Conservation (phyloP, 53 echinoderm and acorn worm species). For the Echinarachnius parma region DNA sequence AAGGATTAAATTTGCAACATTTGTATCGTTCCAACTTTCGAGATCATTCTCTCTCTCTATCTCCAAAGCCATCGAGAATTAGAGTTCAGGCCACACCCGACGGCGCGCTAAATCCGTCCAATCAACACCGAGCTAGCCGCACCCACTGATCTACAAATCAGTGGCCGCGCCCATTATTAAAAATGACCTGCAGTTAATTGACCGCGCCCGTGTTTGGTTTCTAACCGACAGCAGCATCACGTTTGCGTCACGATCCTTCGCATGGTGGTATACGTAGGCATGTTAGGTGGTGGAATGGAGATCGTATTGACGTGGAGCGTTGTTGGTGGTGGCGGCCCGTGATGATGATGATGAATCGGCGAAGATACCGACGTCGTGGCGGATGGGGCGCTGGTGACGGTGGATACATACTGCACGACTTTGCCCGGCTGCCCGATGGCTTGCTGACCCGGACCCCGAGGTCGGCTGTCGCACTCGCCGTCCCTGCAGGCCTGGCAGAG, state of each 20-base stretch:
- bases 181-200: too few species aligned
- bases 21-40: too few species aligned
- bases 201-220: too few species aligned
- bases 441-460: constrained; percentile 29
- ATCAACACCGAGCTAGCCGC: too few species aligned
- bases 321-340: not conserved
- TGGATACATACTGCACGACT: not conserved
- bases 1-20: too few species aligned
- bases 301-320: constrained; percentile 4
- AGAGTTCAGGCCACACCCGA: too few species aligned
- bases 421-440: constrained; percentile 4
- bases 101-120: too few species aligned
- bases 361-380: not conserved
- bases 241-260: constrained; percentile 20
- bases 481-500: constrained; percentile 93
- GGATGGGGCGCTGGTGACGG: not conserved
- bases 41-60: too few species aligned
- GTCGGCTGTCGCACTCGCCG: constrained; percentile 91
- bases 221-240: constrained; percentile 36
- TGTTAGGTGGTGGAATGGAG: constrained; percentile 1
- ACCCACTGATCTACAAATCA: too few species aligned
- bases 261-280: too few species aligned
- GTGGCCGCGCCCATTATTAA: too few species aligned
- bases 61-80: too few species aligned
- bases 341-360: not conserved